phyloP scores from a whole-genome alignment of 2,888 invertebrate species.

The Drosophila macrospina region DNA sequence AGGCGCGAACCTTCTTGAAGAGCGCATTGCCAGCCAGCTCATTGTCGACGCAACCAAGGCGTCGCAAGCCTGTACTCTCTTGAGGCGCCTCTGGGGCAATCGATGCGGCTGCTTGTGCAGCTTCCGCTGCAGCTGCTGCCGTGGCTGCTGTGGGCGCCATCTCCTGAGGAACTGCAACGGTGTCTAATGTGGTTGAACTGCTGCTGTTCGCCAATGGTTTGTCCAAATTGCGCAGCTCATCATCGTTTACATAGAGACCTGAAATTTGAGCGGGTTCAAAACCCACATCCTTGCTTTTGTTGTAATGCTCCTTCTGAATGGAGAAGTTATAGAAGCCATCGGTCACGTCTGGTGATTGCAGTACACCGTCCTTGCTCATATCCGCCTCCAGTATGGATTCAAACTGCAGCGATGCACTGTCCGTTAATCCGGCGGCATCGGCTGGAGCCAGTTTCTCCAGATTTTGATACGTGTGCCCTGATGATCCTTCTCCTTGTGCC shows the following conservation, averaged over 20 bases:
- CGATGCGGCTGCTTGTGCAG: constrained; percentile 3
- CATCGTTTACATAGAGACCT: constrained; percentile 83
- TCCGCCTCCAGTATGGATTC: constrained; percentile 85
- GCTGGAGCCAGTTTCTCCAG: constrained; percentile 66
- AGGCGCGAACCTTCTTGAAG: constrained; percentile 85
- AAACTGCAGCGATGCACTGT: constrained; percentile 85
- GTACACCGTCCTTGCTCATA: constrained; percentile 76
- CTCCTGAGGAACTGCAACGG: constrained; percentile 38
- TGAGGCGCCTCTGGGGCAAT: constrained; percentile 16
- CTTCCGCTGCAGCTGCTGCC: constrained; percentile 31
- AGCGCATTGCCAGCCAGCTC: constrained; percentile 85
- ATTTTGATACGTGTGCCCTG: constrained; percentile 80
- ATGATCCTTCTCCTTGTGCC: constrained; percentile 26
- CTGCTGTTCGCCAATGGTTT: constrained; percentile 67
- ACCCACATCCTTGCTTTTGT: constrained; percentile 81
- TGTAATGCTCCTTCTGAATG: constrained; percentile 84
- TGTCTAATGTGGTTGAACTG: constrained; percentile 48
- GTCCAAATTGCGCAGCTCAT: constrained; percentile 83
- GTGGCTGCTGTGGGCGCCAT: constrained; percentile 45
- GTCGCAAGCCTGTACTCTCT: constrained; percentile 34
- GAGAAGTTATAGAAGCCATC: constrained; percentile 85
- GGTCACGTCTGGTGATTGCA: constrained; percentile 84
- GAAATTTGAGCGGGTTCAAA: constrained; percentile 81
- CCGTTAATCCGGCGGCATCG: constrained; percentile 76
- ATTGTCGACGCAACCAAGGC: constrained; percentile 61